Conservation (phyloP, 2,113 vertebrate species). For the Planiliza haematocheilus region DNA sequence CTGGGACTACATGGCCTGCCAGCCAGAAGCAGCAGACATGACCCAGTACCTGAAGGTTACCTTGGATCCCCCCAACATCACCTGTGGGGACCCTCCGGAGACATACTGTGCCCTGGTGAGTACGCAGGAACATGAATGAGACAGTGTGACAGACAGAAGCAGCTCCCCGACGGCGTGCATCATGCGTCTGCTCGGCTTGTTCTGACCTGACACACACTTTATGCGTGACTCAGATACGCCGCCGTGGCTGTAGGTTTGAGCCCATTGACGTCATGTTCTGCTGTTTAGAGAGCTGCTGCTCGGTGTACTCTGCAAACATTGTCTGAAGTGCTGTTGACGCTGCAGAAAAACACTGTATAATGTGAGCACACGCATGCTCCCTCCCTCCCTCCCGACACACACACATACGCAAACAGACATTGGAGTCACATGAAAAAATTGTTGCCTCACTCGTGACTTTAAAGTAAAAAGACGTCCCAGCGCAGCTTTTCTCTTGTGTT, state of each 20-base stretch:
- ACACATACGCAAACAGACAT: background rate
- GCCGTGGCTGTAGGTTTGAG: conserved; percentile 37
- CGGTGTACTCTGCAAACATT: conserved; percentile 33
- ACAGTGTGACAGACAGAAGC: background rate
- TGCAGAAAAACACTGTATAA: conserved; percentile 32
- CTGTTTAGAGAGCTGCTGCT: conserved; percentile 53
- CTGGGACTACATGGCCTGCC: conserved; percentile 99
- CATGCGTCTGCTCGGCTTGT: conserved; percentile 13
- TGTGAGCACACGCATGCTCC: conserved; percentile 25
- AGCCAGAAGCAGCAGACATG: conserved; percentile 97
- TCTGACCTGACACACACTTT: conserved; percentile 45
- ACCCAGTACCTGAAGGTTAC: conserved; percentile 95
- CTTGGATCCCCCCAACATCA: conserved; percentile 96
- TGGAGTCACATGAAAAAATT: conserved; percentile 12
- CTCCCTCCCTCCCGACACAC: background rate
- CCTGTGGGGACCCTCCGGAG: conserved; percentile 96
- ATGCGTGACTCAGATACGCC: conserved; percentile 44
- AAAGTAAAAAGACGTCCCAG: conserved; percentile 9
- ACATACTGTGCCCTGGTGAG: conserved; percentile 98
- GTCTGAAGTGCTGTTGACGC: conserved; percentile 42
- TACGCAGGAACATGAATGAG: conserved; percentile 11
- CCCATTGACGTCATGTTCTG: conserved; percentile 56
- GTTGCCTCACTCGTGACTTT: conserved; percentile 20
- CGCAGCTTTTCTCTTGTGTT: conserved; percentile 1
- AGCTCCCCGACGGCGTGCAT: conserved; percentile 8